phyloP scores from a whole-genome alignment of 2,113 vertebrate species.

The Abramis brama region DNA sequence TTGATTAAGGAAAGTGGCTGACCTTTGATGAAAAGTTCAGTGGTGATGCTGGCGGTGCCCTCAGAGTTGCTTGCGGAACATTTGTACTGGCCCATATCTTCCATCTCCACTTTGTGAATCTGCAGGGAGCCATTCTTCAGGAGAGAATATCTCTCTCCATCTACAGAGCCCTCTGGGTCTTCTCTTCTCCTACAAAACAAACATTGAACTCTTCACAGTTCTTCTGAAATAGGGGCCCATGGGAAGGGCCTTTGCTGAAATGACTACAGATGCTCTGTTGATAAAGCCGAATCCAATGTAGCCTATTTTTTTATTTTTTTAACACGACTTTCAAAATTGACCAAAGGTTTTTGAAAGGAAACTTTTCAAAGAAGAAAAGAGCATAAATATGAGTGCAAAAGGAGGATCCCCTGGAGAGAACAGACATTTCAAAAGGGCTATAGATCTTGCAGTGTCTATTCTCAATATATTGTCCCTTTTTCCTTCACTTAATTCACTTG shows the following conservation, averaged over 20 bases:
- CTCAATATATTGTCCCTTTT: constrained; percentile 3
- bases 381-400: constrained; percentile 30
- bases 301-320: background rate
- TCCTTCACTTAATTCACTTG: constrained; percentile 9
- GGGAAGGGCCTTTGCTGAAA: constrained; percentile 47
- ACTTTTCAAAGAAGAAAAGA: constrained; percentile 25
- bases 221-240: constrained; percentile 38
- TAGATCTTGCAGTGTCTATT: constrained; percentile 26
- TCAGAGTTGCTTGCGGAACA: constrained; percentile 83
- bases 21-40: constrained; percentile 90
- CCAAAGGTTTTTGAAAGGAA: constrained; percentile 27
- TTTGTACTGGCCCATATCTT: constrained; percentile 83
- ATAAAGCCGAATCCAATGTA: constrained; percentile 31
- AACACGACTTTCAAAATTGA: constrained; percentile 33
- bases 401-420: background rate
- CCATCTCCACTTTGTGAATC: constrained; percentile 74
- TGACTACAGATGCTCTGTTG: constrained; percentile 40
- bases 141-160: constrained; percentile 64
- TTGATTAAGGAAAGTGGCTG: background rate
- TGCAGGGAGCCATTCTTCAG: constrained; percentile 81
- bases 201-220: constrained; percentile 40
- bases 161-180: constrained; percentile 69
- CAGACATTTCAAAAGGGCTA: constrained; percentile 21
- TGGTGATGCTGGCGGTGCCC: constrained; percentile 74
- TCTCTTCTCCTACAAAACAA: constrained; percentile 78